Evolutionary conservation across 2,888 invertebrate species (phyloP).

Genomic region (Elaeidobius kamerunicus): DNA sequence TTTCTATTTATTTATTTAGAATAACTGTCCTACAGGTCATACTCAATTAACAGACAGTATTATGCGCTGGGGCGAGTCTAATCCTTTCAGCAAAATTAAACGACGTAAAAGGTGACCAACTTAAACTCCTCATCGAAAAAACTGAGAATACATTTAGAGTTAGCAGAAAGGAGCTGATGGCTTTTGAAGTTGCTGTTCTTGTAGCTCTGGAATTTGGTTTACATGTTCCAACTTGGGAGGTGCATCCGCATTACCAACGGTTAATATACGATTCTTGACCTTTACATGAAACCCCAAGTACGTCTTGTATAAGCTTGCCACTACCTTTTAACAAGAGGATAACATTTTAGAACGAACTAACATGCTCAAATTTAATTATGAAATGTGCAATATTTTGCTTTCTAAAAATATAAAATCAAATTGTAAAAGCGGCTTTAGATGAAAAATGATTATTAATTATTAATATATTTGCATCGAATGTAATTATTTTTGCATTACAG

Average conservation of each 20-base stretch:
- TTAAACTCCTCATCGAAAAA: conserved; percentile 88
- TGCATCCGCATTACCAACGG: conserved; percentile 93
- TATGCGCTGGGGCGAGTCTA: too few species aligned
- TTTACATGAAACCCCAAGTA: conserved; percentile 5
- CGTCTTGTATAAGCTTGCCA: conserved; percentile 22
- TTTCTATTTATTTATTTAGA: too few species aligned
- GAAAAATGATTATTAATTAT: too few species aligned
- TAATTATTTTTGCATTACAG: background rate
- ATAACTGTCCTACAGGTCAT: too few species aligned
- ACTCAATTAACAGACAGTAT: too few species aligned
- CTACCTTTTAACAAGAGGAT: conserved; percentile 19
- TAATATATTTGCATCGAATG: background rate
- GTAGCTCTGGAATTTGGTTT: conserved; percentile 93
- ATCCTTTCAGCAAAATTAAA: conserved; percentile 94
- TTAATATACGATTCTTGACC: conserved; percentile 76
- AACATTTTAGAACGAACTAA: conserved; percentile 10
- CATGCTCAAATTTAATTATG: background rate
- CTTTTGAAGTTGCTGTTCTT: conserved; percentile 91
- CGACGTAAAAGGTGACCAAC: conserved; percentile 87
- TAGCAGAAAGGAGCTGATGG: conserved; percentile 84
- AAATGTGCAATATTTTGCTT: too few species aligned
- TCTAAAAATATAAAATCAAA: too few species aligned
- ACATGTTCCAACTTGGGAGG: conserved; percentile 87
- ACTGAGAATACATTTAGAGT: conserved; percentile 88
- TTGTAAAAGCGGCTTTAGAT: too few species aligned